Conservation (phyloP, 1,140 invertebrate species). For the Drosophila lowei region DNA sequence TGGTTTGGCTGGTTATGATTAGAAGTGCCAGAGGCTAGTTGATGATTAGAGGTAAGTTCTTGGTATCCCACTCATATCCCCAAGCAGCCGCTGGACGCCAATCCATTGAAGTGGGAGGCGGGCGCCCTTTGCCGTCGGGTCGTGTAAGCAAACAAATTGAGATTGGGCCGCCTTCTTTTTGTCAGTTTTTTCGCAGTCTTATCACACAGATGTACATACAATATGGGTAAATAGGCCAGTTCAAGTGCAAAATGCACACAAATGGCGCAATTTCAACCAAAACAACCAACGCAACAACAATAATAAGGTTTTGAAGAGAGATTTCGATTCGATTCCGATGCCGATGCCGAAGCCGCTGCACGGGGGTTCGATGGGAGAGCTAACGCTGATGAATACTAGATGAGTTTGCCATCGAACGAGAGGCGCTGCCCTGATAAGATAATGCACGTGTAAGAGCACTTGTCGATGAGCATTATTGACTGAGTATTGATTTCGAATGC, state of each 20-base stretch:
- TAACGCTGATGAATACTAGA: conserved; percentile 23
- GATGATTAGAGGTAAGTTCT: conserved; percentile 17
- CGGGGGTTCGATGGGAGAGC: conserved; percentile 27
- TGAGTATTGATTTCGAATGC: conserved; percentile 35
- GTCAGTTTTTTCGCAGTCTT: conserved; percentile 30
- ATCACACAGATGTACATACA: conserved; percentile 26
- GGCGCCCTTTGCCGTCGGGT: conserved; percentile 42
- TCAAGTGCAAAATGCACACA: conserved; percentile 74
- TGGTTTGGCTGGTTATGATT: too few species aligned
- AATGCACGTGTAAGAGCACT: conserved; percentile 49
- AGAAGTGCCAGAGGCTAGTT: conserved; percentile 18
- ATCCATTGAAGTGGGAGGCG: conserved; percentile 29
- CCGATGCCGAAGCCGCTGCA: conserved; percentile 11
- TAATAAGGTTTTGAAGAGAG: conserved; percentile 12
- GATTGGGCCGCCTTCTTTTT: conserved; percentile 54
- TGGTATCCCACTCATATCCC: conserved; percentile 6
- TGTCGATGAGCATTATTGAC: conserved; percentile 49
- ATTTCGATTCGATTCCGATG: conserved; percentile 16
- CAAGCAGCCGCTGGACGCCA: too few species aligned
- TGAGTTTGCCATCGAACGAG: conserved; percentile 42
- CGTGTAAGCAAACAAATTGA: conserved; percentile 58
- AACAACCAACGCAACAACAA: conserved; percentile 22
- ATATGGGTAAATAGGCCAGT: conserved; percentile 44
- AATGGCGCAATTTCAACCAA: conserved; percentile 46
- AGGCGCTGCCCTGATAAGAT: conserved; percentile 66